A percentile compares a stretch with the other conserved stretches of the same genome.
Evolutionary conservation across 2,113 vertebrate species (phyloP).

Genomic region (Thamnaconus septentrionalis): DNA sequence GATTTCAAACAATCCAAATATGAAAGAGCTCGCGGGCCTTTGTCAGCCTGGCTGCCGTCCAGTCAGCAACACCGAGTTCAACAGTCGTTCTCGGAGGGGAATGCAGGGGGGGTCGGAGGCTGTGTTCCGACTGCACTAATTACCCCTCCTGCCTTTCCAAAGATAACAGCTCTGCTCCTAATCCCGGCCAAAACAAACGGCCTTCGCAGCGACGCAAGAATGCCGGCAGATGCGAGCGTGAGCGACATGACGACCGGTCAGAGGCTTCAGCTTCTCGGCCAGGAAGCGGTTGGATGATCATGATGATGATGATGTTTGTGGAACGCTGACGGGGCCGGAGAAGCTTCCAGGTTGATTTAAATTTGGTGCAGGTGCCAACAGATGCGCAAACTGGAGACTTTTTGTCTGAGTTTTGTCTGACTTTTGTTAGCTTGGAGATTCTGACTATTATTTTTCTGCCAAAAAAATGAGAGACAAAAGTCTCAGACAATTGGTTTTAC

Average conservation of each 20-base stretch:
- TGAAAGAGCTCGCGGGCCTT: constrained; percentile 18
- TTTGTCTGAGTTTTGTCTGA: too few species aligned
- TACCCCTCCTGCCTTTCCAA: constrained; percentile 47
- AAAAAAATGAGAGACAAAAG: too few species aligned
- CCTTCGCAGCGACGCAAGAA: constrained; percentile 22
- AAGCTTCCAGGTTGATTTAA: too few species aligned
- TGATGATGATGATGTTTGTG: too few species aligned
- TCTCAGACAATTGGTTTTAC: too few species aligned
- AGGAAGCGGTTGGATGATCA: background rate
- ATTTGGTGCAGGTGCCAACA: too few species aligned
- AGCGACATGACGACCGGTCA: constrained; percentile 17
- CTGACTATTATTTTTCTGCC: too few species aligned
- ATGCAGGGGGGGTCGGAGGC: constrained; percentile 30
- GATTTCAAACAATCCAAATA: constrained; percentile 11
- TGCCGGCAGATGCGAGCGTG: constrained; percentile 28
- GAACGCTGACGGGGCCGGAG: too few species aligned
- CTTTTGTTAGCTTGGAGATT: too few species aligned
- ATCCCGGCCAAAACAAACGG: constrained; percentile 53
- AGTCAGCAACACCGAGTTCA: constrained; percentile 25
- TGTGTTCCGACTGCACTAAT: constrained; percentile 37
- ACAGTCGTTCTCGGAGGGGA: constrained; percentile 21
- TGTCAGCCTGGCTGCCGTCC: constrained; percentile 21
- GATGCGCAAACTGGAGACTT: too few species aligned
- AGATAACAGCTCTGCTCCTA: constrained; percentile 55
- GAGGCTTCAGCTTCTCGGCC: background rate